These are phyloP conservation scores for Crenuchus spilurus DNA, from an alignment of 2,797 vertebrate genomes.

Conservation along the genomic window DNA sequence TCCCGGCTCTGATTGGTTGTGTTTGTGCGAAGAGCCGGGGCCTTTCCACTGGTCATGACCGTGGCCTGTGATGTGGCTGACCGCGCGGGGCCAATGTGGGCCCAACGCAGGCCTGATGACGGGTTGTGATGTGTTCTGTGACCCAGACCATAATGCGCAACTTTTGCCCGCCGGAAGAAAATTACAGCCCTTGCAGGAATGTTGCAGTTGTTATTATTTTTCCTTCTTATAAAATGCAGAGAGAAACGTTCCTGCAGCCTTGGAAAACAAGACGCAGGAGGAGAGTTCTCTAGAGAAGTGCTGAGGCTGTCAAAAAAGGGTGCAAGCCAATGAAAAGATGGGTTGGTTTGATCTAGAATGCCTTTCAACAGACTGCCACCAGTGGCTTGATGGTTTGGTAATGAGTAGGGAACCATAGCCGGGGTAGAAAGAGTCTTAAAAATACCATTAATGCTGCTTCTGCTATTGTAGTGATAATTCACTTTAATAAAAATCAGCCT, in stretches of 20 bases:
- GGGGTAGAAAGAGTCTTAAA: neutral
- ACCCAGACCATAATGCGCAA: constrained; percentile 85
- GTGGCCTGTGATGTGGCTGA: constrained; percentile 79
- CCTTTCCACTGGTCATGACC: constrained; percentile 80
- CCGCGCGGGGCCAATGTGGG: constrained; percentile 66
- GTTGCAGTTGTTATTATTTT: constrained; percentile 83
- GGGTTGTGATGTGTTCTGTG: constrained; percentile 81
- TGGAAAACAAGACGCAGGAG: constrained; percentile 52
- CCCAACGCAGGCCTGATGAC: constrained; percentile 71
- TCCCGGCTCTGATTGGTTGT: constrained; percentile 70
- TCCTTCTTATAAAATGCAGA: constrained; percentile 74
- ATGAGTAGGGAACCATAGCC: no score
- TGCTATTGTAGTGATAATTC: neutral
- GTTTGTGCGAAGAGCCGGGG: constrained; percentile 75
- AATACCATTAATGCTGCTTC: no score
- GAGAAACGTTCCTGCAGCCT: constrained; percentile 70
- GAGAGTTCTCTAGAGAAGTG: constrained; percentile 64
- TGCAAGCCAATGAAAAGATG: constrained; percentile 4
- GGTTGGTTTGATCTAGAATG: constrained; percentile 2
- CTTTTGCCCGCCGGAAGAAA: constrained; percentile 82
- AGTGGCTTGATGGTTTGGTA: neutral
- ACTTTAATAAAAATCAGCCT: neutral
- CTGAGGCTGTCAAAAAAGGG: constrained; percentile 44
- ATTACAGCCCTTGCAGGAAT: constrained; percentile 84
- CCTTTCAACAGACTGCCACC: neutral